Evolutionary conservation across 1,140 invertebrate species (phyloP).

Genomic region (Teleogryllus occipitalis): DNA sequence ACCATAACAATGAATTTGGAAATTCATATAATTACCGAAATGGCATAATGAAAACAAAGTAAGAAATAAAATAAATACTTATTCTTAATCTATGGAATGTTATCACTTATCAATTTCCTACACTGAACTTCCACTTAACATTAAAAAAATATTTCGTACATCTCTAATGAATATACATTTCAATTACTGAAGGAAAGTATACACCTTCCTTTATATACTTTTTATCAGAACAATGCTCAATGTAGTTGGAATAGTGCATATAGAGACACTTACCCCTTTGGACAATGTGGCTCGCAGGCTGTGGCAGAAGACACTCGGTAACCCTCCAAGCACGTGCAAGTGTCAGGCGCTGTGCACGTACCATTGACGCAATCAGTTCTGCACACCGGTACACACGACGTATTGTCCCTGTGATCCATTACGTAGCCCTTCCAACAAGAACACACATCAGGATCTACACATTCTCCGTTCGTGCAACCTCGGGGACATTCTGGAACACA

Average conservation of each 20-base stretch:
- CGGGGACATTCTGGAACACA: conserved; percentile 29
- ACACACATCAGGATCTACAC: conserved; percentile 38
- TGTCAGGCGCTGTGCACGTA: conserved; percentile 47
- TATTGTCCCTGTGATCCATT: conserved; percentile 28
- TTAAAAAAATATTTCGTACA: no score
- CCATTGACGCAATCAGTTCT: conserved; percentile 45
- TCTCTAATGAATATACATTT: no score
- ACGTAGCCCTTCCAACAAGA: conserved; percentile 39
- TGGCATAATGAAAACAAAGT: no score
- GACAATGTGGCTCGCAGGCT: not conserved
- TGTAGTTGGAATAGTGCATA: not conserved
- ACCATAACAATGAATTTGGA: no score
- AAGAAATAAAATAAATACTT: no score
- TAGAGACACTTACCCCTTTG: not conserved
- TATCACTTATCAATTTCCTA: no score
- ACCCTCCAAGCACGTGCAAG: conserved; percentile 38
- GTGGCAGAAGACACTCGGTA: conserved; percentile 17
- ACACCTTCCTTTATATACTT: not conserved
- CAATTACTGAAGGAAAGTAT: not conserved
- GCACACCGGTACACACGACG: conserved; percentile 42
- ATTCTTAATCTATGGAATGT: no score
- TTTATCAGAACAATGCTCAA: not conserved
- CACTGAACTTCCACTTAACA: no score
- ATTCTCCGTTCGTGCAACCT: conserved; percentile 38
- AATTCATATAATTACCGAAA: no score